Evolutionary conservation across 1,140 invertebrate species (phyloP), one percentile per base, ranked within the genome.

Genomic region (Temnothorax nylanderi): DNA sequence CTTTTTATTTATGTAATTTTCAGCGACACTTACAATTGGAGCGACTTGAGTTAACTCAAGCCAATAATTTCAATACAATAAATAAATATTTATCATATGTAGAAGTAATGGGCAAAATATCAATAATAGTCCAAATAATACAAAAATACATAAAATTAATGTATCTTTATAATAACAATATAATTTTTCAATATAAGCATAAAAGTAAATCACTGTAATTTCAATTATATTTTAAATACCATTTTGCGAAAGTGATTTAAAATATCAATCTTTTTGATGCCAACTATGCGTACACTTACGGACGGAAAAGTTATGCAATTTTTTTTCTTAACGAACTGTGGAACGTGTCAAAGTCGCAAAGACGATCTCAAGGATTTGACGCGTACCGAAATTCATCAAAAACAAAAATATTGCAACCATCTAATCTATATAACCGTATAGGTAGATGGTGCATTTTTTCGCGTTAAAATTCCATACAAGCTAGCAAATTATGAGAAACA

Each of bases 201-300:
- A 26, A 26, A 26, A 26, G 26, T 26, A 26, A 26, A 26, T 26
- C 26, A 26, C 26, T 26, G 26, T 26, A 26, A 26, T 26, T 26
- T 65, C 34, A 13, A 62, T 34, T 41, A 41, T 41, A 41, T 41
- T 41, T 41, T 6, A 41, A 41, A 41, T 41, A 41, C 4, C 37
- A 41, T 41, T 41, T 41, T 41, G 37, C 37, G 32, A 37, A 64
- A 37, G 1, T 64, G 3, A 65, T 65, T 65, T 34, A n/a, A 37
- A 37, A 2, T n/a, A 18, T 65, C 11, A 65, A 37, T 65, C 62
- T 65, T 41, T 65, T 65, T n/a, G 34, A 65, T 65, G 62, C 62
- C 62, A 65, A 65, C 62, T 65, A 5, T n/a, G 34, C 8, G 32
- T 64, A 65, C 34, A 64, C 34, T 65, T 37, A 8, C 34, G 62